Percentiles rank a stretch among this genome's conserved stretches.
These are phyloP conservation scores for Eudyptes chrysolophus DNA, from an alignment of 2,113 vertebrate species.

Conservation along the genomic window DNA sequence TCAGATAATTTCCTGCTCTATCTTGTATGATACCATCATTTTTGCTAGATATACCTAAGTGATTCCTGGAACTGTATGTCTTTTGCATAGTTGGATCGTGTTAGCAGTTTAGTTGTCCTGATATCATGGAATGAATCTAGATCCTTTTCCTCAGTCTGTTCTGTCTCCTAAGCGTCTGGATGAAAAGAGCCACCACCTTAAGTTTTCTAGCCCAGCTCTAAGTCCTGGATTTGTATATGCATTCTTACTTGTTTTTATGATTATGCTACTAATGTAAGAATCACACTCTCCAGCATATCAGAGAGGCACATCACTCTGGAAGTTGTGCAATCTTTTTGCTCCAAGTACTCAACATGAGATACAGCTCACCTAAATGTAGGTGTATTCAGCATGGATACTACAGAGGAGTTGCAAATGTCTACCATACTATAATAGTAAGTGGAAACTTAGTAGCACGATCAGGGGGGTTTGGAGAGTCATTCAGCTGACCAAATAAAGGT, in stretches of 20 bases:
- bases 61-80: constrained; percentile 21
- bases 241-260: neutral
- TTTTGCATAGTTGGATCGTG: neutral
- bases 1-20: neutral
- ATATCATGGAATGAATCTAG: neutral
- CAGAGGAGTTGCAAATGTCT: neutral
- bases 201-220: neutral
- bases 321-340: neutral
- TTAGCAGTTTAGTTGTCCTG: neutral
- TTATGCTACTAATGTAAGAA: neutral
- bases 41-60: neutral
- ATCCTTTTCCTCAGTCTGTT: neutral
- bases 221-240: neutral
- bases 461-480: neutral
- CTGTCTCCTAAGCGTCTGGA: neutral
- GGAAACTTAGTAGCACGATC: neutral
- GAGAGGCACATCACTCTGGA: neutral
- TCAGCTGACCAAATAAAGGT: neutral
- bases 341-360: neutral
- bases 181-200: neutral
- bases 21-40: neutral
- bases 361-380: neutral
- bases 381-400: neutral
- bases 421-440: neutral
- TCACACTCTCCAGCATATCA: no score